A percentile compares a stretch with the other conserved stretches of the same genome.
These are phyloP conservation scores for Listronotus bonariensis DNA, from an alignment of 1,140 invertebrate species.

Conservation along the genomic window DNA sequence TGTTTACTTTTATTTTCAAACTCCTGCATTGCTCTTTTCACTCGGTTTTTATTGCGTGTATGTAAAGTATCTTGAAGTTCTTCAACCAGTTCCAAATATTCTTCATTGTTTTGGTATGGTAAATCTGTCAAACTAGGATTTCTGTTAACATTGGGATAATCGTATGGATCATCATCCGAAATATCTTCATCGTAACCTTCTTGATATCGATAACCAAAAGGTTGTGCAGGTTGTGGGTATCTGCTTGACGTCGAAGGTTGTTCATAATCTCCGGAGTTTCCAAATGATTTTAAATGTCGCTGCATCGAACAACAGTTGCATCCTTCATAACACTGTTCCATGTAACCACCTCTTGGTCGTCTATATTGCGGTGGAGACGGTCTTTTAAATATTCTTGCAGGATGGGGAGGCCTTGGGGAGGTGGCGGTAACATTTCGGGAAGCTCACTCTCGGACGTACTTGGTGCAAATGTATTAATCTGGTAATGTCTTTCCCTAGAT, in stretches of 20 bases:
- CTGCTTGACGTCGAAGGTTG: not conserved
- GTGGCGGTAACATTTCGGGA: slow-evolving; percentile 21
- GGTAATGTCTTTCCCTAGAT: not conserved
- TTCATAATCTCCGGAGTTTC: not conserved
- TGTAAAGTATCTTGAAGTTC: slow-evolving; percentile 49
- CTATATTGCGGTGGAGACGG: not conserved
- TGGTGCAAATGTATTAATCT: not conserved
- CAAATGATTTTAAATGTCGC: not conserved
- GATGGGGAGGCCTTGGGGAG: slow-evolving; percentile 13
- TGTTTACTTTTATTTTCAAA: slow-evolving; percentile 50
- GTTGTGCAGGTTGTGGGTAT: not conserved
- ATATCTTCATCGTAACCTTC: not conserved
- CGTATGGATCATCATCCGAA: slow-evolving; percentile 11
- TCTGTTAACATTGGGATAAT: not conserved
- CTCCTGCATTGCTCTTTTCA: slow-evolving; percentile 47
- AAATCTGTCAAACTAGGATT: slow-evolving; percentile 32
- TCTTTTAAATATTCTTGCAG: not conserved
- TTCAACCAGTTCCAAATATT: slow-evolving; percentile 49
- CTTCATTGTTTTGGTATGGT: slow-evolving; percentile 52
- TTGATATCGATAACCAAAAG: not conserved
- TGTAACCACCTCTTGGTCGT: not conserved
- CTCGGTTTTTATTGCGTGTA: slow-evolving; percentile 45
- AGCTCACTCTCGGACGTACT: not conserved
- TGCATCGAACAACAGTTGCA: slow-evolving; percentile 24
- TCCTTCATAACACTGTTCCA: slow-evolving; percentile 1